A percentile compares a stretch with the other conserved stretches of the same genome.
Conservation (phyloP, 2,797 vertebrate species). For the Sebastes miniatus region DNA sequence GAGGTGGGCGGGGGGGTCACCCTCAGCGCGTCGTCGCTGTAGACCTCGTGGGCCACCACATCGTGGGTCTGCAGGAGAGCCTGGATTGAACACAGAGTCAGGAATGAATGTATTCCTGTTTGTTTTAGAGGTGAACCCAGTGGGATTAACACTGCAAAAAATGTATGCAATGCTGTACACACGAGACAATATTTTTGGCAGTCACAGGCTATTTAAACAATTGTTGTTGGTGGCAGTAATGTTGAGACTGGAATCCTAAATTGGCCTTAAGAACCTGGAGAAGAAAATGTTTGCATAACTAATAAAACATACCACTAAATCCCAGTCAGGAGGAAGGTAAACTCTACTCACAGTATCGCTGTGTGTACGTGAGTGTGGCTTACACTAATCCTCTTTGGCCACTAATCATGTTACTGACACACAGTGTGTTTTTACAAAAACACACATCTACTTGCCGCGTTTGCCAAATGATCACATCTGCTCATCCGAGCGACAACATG, state of each 20-base stretch:
- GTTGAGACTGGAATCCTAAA: neutral
- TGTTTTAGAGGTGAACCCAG: neutral
- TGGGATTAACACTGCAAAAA: neutral
- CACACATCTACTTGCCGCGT: neutral
- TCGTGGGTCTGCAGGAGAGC: conserved; percentile 99
- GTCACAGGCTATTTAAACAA: neutral
- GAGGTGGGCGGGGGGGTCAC: conserved; percentile 98
- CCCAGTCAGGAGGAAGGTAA: neutral
- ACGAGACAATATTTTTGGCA: neutral
- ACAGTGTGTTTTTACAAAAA: neutral
- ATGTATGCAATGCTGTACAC: neutral
- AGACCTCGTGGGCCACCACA: conserved; percentile 99
- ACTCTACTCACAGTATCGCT: neutral
- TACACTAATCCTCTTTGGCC: conserved; percentile 59
- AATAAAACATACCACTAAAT: neutral
- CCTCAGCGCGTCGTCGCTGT: conserved; percentile 97
- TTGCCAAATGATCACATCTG: conserved; percentile 40
- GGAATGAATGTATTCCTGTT: neutral
- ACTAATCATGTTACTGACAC: conserved; percentile 44
- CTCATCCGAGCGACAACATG: neutral
- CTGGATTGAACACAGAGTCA: conserved; percentile 61
- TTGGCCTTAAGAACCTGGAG: too few species aligned
- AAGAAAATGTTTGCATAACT: neutral
- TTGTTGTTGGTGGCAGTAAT: neutral
- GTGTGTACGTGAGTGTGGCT: conserved; percentile 23